These are phyloP conservation scores for Scrobipalpa costella DNA, from an alignment of 2,888 invertebrate genomes.

Conservation along the genomic window DNA sequence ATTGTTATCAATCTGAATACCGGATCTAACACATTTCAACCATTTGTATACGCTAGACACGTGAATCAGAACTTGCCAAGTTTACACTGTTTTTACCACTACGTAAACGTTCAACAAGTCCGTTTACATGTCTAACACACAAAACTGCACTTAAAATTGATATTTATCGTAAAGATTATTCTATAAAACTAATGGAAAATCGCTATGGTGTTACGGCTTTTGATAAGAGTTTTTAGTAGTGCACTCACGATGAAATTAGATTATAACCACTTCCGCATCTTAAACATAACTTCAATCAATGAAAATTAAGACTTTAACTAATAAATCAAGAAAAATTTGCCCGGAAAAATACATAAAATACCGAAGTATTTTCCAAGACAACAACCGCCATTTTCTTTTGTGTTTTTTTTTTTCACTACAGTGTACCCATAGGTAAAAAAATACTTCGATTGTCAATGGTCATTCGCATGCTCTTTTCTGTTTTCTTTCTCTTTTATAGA, in stretches of 20 bases:
- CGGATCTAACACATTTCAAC: constrained; percentile 29
- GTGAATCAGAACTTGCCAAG: constrained; percentile 17
- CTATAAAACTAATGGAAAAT: constrained; percentile 44
- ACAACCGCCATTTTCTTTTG: constrained; percentile 73
- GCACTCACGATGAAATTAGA: background rate
- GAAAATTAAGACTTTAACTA: background rate
- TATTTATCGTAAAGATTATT: constrained; percentile 30
- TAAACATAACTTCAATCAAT: background rate
- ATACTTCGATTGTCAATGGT: no score
- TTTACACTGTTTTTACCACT: constrained; percentile 36
- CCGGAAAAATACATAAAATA: constrained; percentile 12
- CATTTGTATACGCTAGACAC: constrained; percentile 19
- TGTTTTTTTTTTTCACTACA: background rate
- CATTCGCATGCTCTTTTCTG: no score
- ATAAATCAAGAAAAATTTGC: background rate
- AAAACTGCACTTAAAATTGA: constrained; percentile 22
- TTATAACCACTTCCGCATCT: background rate
- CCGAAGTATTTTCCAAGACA: constrained; percentile 36
- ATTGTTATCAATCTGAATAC: constrained; percentile 54
- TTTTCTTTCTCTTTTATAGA: no score
- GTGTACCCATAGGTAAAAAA: background rate
- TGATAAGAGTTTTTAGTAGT: constrained; percentile 26
- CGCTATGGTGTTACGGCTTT: constrained; percentile 39
- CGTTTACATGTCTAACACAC: constrained; percentile 17
- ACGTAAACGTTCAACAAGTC: constrained; percentile 4